These are phyloP conservation scores for Coreoperca whiteheadi DNA, from an alignment of 2,113 vertebrate genomes.

Conservation along the genomic window DNA sequence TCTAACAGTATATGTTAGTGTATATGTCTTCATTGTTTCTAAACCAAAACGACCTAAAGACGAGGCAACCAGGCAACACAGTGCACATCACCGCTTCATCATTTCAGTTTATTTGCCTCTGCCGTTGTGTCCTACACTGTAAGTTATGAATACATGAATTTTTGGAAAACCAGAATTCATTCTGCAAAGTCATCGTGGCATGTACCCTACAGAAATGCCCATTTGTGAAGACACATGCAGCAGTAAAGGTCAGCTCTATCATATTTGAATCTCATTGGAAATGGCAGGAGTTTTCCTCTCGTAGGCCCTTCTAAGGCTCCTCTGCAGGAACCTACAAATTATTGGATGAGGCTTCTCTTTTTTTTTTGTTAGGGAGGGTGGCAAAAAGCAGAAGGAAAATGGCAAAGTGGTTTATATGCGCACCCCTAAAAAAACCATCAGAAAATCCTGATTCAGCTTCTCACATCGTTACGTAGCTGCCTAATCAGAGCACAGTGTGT, in stretches of 20 bases:
- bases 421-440: not conserved
- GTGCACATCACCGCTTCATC: not conserved
- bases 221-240: conserved; percentile 13
- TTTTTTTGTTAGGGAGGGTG: not conserved
- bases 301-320: not conserved
- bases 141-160: not conserved
- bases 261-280: conserved; percentile 12
- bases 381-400: not conserved
- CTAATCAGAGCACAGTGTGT: conserved; percentile 16
- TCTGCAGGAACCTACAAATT: not conserved
- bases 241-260: conserved; percentile 25
- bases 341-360: not conserved
- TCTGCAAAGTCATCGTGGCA: not conserved
- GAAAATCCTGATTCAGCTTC: conserved; percentile 4
- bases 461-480: conserved; percentile 1
- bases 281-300: not conserved
- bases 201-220: not conserved
- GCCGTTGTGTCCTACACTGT: not conserved
- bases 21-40: too few relatives aligned
- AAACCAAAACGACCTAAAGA: too few relatives aligned
- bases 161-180: not conserved
- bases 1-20: too few relatives aligned
- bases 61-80: not conserved
- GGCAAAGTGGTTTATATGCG: not conserved
- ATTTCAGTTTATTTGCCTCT: not conserved